These are phyloP conservation scores for Cheilosia grossa DNA, from an alignment of 2,888 invertebrate species.

Conservation along the genomic window DNA sequence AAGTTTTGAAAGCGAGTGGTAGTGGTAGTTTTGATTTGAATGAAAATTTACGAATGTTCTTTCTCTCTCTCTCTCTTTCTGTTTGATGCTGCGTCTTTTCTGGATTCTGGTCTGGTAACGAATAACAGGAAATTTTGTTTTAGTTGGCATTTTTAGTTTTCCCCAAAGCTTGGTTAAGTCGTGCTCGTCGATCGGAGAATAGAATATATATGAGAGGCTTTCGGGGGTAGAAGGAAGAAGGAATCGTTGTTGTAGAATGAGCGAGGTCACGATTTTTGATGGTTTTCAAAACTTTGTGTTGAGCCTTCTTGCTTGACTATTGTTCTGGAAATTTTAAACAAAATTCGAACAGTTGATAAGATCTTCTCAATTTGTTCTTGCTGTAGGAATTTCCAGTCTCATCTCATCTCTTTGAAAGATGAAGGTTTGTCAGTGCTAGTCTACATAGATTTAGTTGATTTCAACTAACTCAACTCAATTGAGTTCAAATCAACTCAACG, in stretches of 20 bases:
- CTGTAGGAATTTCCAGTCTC: too few species aligned
- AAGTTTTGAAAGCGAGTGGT: slow-evolving; percentile 82
- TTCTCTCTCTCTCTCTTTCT: slow-evolving; percentile 80
- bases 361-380: too few species aligned
- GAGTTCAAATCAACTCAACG: too few species aligned
- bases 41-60: slow-evolving; percentile 4
- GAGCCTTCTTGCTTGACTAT: too few species aligned
- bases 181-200: neutral
- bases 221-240: neutral
- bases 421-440: too few species aligned
- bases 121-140: slow-evolving; percentile 57
- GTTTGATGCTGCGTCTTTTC: slow-evolving; percentile 78
- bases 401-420: too few species aligned
- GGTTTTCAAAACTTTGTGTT: too few species aligned
- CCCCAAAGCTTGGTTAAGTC: neutral
- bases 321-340: too few species aligned
- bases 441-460: too few species aligned
- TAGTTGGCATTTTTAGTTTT: neutral
- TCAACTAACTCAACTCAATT: too few species aligned
- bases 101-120: slow-evolving; percentile 77
- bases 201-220: neutral
- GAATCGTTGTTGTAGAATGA: neutral
- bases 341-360: too few species aligned
- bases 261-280: too few species aligned
- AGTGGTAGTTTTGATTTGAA: slow-evolving; percentile 76